Evolutionary conservation across 2,113 vertebrate genomes (phyloP), one percentile per base, ranked within the genome.

Genomic region (Gasterosteus aculeatus): DNA sequence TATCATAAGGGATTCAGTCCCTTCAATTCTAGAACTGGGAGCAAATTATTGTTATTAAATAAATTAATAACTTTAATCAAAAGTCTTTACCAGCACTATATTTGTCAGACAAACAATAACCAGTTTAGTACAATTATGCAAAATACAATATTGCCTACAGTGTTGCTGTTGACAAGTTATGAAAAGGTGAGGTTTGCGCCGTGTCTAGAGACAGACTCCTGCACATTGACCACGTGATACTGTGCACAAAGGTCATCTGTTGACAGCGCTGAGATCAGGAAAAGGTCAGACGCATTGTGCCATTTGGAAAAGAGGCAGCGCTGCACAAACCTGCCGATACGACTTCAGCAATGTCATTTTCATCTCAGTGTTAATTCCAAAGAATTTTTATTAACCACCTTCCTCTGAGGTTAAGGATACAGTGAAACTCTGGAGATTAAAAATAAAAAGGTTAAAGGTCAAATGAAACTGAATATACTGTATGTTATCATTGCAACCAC

Each of bases 291-390:
- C 42, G 86, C 65, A 58, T 77, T 35, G 77, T 91, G 90, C 90
- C 91, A 92, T 93, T 93, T 93, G 74, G 85, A 84, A 87, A 87
- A 90, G 92, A 88, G 87, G 90, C 90, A 59, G 85, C 60, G 72
- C 85, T 87, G 90, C 84, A 81, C 83, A 72, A 46, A 87, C 41
- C 83, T 92, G 87, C 85, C 92, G 90, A 93, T 92, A 91, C 72
- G 53, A 87, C 87, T 87, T 80, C 81, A 83, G 57, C 85, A 38
- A 26, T 53, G 63, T 85, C 88, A 86, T 88, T 90, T 89, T 88
- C 83, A 88, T 80, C 74, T 33, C 66, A 77, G 61, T 74, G 65
- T 80, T 81, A 78, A 82, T 81, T 69, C 51, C 80, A 22, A 63
- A 81, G 47, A 42, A 72, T 86, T 87, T 87, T 85, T 85, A 70